phyloP scores from a whole-genome alignment of 2,797 vertebrate genomes.

The Microctenopoma steveboyesi region DNA sequence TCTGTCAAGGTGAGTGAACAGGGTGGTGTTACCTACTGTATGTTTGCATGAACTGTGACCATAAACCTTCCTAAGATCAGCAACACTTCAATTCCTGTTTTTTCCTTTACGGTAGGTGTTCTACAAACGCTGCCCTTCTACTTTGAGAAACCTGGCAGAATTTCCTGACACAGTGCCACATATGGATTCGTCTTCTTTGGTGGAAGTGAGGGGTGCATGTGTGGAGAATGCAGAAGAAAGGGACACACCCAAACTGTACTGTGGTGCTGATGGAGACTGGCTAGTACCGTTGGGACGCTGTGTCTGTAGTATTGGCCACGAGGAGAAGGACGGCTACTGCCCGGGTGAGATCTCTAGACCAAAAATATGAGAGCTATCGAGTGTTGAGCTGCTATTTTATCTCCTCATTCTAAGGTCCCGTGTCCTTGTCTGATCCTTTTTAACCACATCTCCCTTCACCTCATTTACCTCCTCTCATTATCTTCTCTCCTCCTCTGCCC shows the following conservation, averaged over 20 bases:
- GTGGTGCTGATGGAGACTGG: constrained; percentile 97
- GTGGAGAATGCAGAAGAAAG: constrained; percentile 95
- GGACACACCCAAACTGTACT: constrained; percentile 95
- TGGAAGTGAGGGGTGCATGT: constrained; percentile 95
- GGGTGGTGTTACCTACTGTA: background rate
- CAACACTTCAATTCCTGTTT: background rate
- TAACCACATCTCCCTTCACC: constrained; percentile 54
- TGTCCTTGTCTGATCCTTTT: constrained; percentile 63
- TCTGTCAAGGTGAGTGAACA: constrained; percentile 84
- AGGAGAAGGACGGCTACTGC: constrained; percentile 93
- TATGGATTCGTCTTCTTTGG: constrained; percentile 95
- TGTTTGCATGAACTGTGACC: constrained; percentile 6
- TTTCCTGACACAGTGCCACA: constrained; percentile 97
- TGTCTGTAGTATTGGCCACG: constrained; percentile 93
- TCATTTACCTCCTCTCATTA: constrained; percentile 36
- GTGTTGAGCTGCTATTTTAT: constrained; percentile 46
- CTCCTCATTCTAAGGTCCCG: constrained; percentile 47
- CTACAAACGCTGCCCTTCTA: constrained; percentile 97
- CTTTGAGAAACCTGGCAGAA: constrained; percentile 91
- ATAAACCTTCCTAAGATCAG: constrained; percentile 11
- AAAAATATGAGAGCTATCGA: constrained; percentile 41
- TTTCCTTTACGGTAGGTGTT: constrained; percentile 83
- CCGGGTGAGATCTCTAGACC: constrained; percentile 84
- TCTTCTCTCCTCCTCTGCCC: constrained; percentile 43
- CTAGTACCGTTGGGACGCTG: constrained; percentile 96